These are phyloP conservation scores for Papilio polyxenes DNA, from an alignment of 1,140 invertebrate genomes.

Conservation along the genomic window DNA sequence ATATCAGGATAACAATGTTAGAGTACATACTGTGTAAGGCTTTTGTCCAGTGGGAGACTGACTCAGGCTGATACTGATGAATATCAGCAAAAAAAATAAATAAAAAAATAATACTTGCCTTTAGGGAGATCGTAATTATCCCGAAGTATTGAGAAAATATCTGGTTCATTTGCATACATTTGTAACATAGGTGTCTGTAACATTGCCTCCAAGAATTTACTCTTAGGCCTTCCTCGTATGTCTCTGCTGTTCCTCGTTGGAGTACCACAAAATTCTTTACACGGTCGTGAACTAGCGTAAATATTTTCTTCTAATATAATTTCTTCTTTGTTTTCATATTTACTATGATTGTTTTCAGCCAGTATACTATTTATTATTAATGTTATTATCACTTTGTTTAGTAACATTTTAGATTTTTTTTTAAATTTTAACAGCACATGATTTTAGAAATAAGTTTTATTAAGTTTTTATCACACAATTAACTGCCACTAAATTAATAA, in stretches of 20 bases:
- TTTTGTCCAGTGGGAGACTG: no score
- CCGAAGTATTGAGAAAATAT: constrained; percentile 58
- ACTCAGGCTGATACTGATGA: no score
- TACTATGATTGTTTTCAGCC: not conserved
- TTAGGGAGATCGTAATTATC: constrained; percentile 66
- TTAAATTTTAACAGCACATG: no score
- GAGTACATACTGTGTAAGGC: no score
- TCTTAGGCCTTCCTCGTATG: constrained; percentile 39
- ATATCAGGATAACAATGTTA: no score
- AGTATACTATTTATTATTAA: constrained; percentile 10
- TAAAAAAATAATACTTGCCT: constrained; percentile 48
- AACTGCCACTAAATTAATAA: not conserved
- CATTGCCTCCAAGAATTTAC: constrained; percentile 62
- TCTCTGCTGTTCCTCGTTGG: constrained; percentile 26
- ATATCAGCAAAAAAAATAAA: no score
- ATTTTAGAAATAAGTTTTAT: no score
- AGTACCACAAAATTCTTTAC: not conserved
- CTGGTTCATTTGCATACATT: constrained; percentile 47
- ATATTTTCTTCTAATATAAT: not conserved
- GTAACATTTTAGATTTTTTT: not conserved
- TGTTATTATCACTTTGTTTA: not conserved
- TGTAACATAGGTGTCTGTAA: constrained; percentile 53
- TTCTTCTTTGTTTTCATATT: constrained; percentile 6
- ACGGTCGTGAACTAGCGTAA: not conserved
- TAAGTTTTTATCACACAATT: no score